Base-by-base conservation (phyloP, 2,888 invertebrate species). In the Hoplodrina ambigua region DNA sequence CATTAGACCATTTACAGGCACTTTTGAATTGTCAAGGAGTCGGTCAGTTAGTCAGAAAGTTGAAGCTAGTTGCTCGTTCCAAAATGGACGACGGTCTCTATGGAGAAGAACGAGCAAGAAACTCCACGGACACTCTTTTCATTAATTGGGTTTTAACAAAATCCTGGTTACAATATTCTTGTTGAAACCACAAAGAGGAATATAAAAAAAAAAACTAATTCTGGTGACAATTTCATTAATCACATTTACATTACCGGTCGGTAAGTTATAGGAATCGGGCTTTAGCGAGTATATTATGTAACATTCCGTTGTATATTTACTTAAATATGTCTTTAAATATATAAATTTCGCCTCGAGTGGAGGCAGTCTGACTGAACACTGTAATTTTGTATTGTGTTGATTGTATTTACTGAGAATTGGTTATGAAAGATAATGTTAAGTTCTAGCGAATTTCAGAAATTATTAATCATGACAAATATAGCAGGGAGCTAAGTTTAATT, bases 401-500 rank as follows among this genome's bases (percentile, higher is more conserved):
- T 64, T 80, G 85, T 74, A 82, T 64, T 82, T 67, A 79, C 70
- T 72, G 69, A 56, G 61, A 64, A 62, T 69, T 85, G 72, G 75
- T 59, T 68, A 78, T 66, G 82, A 75, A 65, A 67, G 69, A 57
- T 54, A 50, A 44, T 54, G 20, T 78, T 61, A 50, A 17, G 37
- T 64, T 53, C 49, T 67, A 71, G 63, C 50, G 60, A 78, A 49
- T 30, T 49, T 60, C 59, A 19, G 56, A 76, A 49, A 66, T 59
- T 49, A 53, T 56, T 56, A 50, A 62, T 66, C 78, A 69, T 68
- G 72, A 72, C 63, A 68, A 77, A 37, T 64, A 30, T 54, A 7
- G 50, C 20, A 49, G 57, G 37, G 20, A 17, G 17, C n/a, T 19
- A n/a, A 20, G 13, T 49, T 79, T 10, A 30, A 72, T 58, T 5